phyloP scores from a whole-genome alignment of 2,797 vertebrate genomes.

The Cyprinella venusta region DNA sequence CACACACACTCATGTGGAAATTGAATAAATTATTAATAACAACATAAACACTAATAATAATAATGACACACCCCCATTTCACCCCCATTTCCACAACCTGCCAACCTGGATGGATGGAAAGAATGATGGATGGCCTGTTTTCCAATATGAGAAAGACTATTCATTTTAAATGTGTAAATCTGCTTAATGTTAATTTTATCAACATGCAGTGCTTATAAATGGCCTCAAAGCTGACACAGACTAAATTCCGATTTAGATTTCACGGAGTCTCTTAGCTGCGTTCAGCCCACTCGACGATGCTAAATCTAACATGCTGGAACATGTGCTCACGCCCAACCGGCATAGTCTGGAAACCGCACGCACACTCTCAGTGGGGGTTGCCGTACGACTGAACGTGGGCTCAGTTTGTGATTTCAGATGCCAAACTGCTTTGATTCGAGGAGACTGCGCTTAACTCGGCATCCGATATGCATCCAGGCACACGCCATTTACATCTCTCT shows the following conservation, averaged over 20 bases:
- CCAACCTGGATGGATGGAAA: neutral
- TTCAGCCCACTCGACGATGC: constrained; percentile 14
- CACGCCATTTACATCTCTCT: constrained; percentile 36
- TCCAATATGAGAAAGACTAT: neutral
- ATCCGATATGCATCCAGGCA: constrained; percentile 26
- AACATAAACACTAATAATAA: too few relatives aligned
- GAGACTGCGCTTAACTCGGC: neutral
- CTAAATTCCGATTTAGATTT: neutral
- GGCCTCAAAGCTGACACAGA: neutral
- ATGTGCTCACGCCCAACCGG: constrained; percentile 28
- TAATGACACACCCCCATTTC: too few relatives aligned
- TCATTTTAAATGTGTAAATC: neutral
- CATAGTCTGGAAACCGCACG: neutral
- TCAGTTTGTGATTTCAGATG: constrained; percentile 26
- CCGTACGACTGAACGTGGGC: constrained; percentile 21
- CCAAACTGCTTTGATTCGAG: constrained; percentile 24
- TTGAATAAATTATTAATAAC: too few relatives aligned
- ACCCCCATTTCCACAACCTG: too few relatives aligned
- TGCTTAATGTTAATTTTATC: neutral
- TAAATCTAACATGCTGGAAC: constrained; percentile 29
- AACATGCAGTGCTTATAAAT: neutral
- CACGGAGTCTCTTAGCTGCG: neutral
- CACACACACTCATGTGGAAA: too few relatives aligned
- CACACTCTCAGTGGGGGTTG: constrained; percentile 24
- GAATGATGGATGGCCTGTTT: neutral